phyloP scores from a whole-genome alignment of 2,888 invertebrate genomes.

The Metacarcinus magister region DNA sequence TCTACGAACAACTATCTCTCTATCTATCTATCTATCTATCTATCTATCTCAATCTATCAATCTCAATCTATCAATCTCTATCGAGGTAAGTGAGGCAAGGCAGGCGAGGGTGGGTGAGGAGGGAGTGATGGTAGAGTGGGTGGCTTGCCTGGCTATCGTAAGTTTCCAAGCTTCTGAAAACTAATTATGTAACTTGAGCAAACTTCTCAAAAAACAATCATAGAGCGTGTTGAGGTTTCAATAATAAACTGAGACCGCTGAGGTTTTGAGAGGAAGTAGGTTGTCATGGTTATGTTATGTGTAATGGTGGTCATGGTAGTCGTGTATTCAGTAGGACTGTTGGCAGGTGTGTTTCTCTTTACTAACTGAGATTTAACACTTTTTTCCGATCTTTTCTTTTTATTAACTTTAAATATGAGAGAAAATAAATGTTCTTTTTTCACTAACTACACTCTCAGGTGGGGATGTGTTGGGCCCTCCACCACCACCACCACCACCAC shows the following conservation, averaged over 20 bases:
- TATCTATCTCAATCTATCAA: neutral
- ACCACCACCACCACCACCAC: conserved; percentile 3
- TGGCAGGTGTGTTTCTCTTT: too few relatives aligned
- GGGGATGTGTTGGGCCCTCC: neutral
- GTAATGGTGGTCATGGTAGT: too few relatives aligned
- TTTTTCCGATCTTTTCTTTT: too few relatives aligned
- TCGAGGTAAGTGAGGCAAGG: neutral
- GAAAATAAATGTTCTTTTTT: too few relatives aligned
- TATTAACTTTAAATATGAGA: too few relatives aligned
- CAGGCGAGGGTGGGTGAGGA: neutral
- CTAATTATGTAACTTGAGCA: conserved; percentile 66
- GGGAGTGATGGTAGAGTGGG: neutral
- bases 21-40: neutral
- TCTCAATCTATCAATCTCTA: neutral
- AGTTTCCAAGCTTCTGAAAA: conserved; percentile 56
- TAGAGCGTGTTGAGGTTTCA: conserved; percentile 39
- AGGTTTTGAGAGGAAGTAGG: too few relatives aligned
- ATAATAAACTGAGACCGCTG: neutral
- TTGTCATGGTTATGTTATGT: too few relatives aligned
- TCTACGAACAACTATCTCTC: neutral
- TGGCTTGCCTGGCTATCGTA: conserved; percentile 51
- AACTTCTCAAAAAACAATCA: conserved; percentile 58
- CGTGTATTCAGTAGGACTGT: too few relatives aligned
- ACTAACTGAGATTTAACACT: too few relatives aligned
- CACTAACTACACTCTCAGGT: too few relatives aligned